These are phyloP conservation scores for Sturmia bella DNA, from an alignment of 2,888 invertebrate genomes.

Conservation along the genomic window DNA sequence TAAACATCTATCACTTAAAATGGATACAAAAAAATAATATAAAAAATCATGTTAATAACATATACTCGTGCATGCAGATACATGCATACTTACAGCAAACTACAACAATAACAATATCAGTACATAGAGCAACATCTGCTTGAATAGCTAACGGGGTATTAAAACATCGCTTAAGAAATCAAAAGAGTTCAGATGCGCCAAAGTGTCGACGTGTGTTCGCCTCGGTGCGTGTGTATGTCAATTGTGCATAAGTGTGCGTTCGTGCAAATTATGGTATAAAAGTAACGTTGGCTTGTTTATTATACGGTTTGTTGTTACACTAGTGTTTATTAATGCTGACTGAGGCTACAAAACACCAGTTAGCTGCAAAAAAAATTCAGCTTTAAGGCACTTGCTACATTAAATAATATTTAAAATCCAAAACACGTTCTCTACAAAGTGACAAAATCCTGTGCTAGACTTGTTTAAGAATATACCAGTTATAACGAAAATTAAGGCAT, in stretches of 20 bases:
- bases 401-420: too few relatives aligned
- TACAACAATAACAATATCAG: background rate
- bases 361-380: too few relatives aligned
- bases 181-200: background rate
- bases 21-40: background rate
- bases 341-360: background rate
- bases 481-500: too few relatives aligned
- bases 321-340: background rate
- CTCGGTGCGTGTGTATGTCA: background rate
- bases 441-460: too few relatives aligned
- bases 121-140: background rate
- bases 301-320: constrained; percentile 10
- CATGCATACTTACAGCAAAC: background rate
- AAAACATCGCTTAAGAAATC: background rate
- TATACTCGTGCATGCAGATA: background rate
- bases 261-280: background rate
- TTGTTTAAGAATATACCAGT: too few relatives aligned
- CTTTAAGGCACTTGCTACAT: too few relatives aligned
- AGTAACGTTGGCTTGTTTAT: background rate
- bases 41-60: background rate
- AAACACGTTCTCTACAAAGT: too few relatives aligned
- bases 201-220: background rate
- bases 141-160: background rate
- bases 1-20: background rate
- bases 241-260: background rate